These are phyloP conservation scores for Mystacornis crossleyi DNA, from an alignment of 2,113 vertebrate species.

Conservation along the genomic window DNA sequence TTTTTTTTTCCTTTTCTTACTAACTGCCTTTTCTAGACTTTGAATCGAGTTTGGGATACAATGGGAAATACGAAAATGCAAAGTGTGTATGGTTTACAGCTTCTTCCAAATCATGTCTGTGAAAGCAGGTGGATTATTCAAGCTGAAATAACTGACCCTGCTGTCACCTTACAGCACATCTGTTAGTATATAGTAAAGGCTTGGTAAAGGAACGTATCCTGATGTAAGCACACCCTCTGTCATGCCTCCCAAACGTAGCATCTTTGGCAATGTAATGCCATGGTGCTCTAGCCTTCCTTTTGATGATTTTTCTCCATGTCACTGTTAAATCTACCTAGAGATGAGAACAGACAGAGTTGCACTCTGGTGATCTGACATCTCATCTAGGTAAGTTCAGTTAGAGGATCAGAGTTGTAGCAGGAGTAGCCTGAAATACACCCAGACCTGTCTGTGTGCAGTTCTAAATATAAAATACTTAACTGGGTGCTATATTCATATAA, in stretches of 20 bases:
- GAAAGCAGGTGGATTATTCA: not conserved
- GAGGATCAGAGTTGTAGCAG: not conserved
- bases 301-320: not conserved
- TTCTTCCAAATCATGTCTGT: not conserved
- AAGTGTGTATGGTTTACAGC: accelerated
- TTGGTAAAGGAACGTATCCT: not conserved
- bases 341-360: not conserved
- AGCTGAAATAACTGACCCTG: not conserved
- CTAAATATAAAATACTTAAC: not conserved
- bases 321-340: not conserved
- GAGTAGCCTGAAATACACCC: not conserved
- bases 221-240: not conserved
- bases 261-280: not conserved
- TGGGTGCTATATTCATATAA: not conserved
- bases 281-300: not conserved
- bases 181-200: not conserved
- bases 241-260: not conserved
- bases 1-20: not conserved
- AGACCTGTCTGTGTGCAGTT: not conserved
- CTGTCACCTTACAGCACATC: not conserved
- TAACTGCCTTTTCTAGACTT: not conserved
- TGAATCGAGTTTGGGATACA: not conserved
- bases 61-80: not conserved
- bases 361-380: not conserved
- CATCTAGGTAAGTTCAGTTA: not conserved